Conservation (phyloP, 2,113 vertebrate species). For the Trichomycterus rosablanca region DNA sequence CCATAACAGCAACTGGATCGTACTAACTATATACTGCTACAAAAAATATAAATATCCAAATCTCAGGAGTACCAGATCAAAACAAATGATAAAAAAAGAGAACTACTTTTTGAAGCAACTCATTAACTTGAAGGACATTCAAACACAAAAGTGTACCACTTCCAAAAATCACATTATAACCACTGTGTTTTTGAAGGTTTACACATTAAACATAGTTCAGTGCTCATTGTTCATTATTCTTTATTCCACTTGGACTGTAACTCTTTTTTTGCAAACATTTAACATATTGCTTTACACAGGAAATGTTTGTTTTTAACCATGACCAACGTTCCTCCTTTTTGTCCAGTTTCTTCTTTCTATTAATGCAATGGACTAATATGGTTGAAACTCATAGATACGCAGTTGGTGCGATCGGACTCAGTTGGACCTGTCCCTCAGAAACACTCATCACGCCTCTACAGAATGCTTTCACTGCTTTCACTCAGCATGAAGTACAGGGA, state of each 20-base stretch:
- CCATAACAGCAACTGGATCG: constrained; percentile 20
- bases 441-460: constrained; percentile 43
- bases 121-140: constrained; percentile 23
- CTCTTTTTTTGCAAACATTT: constrained; percentile 12
- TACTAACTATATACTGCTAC: constrained; percentile 26
- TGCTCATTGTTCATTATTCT: background rate
- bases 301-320: background rate
- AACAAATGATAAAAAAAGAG: constrained; percentile 41
- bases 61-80: constrained; percentile 32
- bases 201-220: constrained; percentile 1
- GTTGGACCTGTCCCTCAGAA: constrained; percentile 49
- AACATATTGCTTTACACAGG: constrained; percentile 47
- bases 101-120: constrained; percentile 23
- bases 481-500: constrained; percentile 5
- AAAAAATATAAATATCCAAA: constrained; percentile 49
- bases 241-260: no score
- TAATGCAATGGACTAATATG: background rate
- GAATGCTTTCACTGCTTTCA: constrained; percentile 14
- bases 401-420: no score
- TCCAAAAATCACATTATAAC: no score
- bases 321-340: background rate
- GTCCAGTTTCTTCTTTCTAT: background rate
- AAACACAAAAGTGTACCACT: constrained; percentile 31
- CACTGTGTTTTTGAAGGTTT: constrained; percentile 5
- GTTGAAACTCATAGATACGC: constrained; percentile 4